Base-by-base conservation (phyloP, 2,113 vertebrate genomes). In the Peromyscus californicus region DNA sequence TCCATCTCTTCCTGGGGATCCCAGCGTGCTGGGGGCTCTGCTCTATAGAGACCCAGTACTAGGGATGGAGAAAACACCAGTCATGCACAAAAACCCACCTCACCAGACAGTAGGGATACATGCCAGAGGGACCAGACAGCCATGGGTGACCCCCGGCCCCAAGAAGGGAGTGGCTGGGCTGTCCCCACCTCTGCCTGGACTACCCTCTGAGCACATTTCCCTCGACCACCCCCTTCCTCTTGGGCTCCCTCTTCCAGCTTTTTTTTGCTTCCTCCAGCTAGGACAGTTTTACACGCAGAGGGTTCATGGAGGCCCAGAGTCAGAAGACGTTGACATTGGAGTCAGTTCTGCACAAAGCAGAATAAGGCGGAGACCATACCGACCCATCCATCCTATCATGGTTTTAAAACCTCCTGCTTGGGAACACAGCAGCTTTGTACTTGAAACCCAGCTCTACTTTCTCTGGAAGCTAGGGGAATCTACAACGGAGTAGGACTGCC, bases 221-320 rank as follows among this genome's bases (percentile, higher is more conserved):
- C 65, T 5, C 0, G 5, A 1, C 6, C 0, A 3, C 6, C 5
- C 22, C 2, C 4, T 29, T 4, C 72, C 21, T 39, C 0, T 0
- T 2, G 51, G 33, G 31, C 17, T 12, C 61, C 57, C 42, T 84
- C 90, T 9, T 1, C 31, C 1, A 19, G 39, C 16, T 45, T 7
- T 87, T 8, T 36, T 80, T 67, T 36, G 36, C 36, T 36, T 54
- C 42, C 85, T 84, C 65, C 7, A 19, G 12, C 33, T 57, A 45
- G 16, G 54, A 69, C 2, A 33, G n/a, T 22, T 93, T 75, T 74
- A 87, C 67, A 2, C 0, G 1, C 4, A n/a, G 45, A 59, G 74
- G 65, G 0, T 39, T 65, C 69, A 59, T n/a, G 1, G 2, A 86
- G 45, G 74, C 4, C 72, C 76, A 54, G 22, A 29, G 48, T 83